These are phyloP conservation scores for Pimephales promelas DNA, from an alignment of 2,113 vertebrate species.

Conservation along the genomic window DNA sequence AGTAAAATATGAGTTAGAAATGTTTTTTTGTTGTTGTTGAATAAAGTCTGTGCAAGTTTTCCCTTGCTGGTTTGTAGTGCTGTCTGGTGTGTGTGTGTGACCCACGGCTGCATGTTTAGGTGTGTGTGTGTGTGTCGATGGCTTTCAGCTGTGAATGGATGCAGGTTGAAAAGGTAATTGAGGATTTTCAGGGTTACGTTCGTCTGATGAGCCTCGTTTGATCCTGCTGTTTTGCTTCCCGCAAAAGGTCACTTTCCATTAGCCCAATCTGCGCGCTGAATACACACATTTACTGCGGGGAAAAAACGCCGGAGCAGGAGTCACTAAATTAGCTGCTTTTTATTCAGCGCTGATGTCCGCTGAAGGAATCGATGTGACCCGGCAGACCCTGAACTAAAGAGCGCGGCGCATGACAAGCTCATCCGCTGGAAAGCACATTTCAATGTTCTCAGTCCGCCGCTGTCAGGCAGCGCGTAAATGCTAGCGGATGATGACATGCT, in stretches of 20 bases:
- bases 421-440: constrained; percentile 60
- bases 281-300: constrained; percentile 28
- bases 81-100: neutral
- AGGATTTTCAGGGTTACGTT: neutral
- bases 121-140: neutral
- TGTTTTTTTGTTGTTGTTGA: neutral
- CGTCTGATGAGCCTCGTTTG: constrained; percentile 20
- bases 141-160: neutral
- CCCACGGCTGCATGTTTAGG: neutral
- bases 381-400: constrained; percentile 44
- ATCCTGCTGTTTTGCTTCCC: constrained; percentile 31
- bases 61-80: neutral
- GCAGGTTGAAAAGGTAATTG: constrained; percentile 17
- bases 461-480: no score
- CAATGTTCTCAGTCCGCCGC: constrained; percentile 54
- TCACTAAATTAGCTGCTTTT: constrained; percentile 45
- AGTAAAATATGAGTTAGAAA: neutral
- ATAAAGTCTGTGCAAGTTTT: neutral
- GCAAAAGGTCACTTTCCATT: constrained; percentile 46
- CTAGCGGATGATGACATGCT: no score
- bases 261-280: constrained; percentile 43
- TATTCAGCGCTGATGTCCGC: constrained; percentile 49
- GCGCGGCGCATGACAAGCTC: constrained; percentile 43
- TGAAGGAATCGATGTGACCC: constrained; percentile 46
- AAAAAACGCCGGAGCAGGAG: constrained; percentile 2